A percentile compares a stretch with the other conserved stretches of the same genome.
Evolutionary conservation across 2,888 invertebrate genomes (phyloP).

Genomic region (Folsomia manolachei): DNA sequence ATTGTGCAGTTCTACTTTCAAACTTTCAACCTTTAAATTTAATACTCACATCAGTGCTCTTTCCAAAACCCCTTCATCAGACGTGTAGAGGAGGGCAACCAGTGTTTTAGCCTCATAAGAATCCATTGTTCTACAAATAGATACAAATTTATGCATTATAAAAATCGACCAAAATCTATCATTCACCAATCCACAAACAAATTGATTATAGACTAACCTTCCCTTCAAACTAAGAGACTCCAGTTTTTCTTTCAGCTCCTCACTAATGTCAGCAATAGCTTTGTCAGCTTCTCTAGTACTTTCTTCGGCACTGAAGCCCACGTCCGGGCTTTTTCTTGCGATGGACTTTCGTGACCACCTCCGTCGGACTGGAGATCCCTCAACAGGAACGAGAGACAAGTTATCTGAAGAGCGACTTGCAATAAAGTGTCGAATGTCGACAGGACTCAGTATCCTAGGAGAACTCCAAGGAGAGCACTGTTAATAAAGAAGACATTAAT

Average conservation of each 20-base stretch:
- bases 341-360: conserved; percentile 53
- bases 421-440: conserved; percentile 56
- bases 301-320: conserved; percentile 34
- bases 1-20: too few relatives aligned
- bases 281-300: conserved; percentile 51
- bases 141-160: not conserved
- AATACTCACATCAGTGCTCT: conserved; percentile 54
- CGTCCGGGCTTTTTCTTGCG: conserved; percentile 48
- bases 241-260: conserved; percentile 52
- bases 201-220: conserved; percentile 44
- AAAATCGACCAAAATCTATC: not conserved
- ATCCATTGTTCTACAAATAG: conserved; percentile 54
- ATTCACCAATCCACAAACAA: not conserved
- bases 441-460: conserved; percentile 57
- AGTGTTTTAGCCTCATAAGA: conserved; percentile 57
- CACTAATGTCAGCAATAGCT: conserved; percentile 52
- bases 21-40: too few relatives aligned
- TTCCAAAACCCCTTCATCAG: conserved; percentile 56
- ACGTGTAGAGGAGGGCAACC: conserved; percentile 56
- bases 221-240: conserved; percentile 52
- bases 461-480: conserved; percentile 58
- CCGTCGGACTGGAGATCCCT: conserved; percentile 54
- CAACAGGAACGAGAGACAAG: conserved; percentile 52
- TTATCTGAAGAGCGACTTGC: conserved; percentile 57
- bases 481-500: conserved; percentile 4